Evolutionary conservation across 1,140 invertebrate species (phyloP), one percentile per base, ranked within the genome.

Genomic region (Uloborus diversus): DNA sequence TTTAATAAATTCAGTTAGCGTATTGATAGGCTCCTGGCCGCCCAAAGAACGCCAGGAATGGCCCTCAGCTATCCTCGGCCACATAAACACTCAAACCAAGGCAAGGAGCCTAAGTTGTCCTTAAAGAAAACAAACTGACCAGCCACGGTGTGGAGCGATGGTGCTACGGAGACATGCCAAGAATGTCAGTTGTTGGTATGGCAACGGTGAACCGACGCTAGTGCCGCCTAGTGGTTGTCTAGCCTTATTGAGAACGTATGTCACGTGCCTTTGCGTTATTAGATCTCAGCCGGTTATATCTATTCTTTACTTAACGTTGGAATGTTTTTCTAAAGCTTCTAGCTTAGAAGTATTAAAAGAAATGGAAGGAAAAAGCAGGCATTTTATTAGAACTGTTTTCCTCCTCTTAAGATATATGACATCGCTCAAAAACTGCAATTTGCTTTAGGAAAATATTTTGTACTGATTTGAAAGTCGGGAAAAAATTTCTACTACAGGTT

Each of bases 151-250:
- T 62, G 37, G 32, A 37, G n/a, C 27, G 30, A n/a, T 62, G 59
- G 57, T 57, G 56, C 70, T 62, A 42, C 32, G 53, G 27, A 78
- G 62, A 56, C 42, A 13, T 56, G 14, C 73, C 73, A 78, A 65
- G 73, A 78, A 78, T 78, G 42, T 75, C 47, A 42, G 42, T 75
- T 64, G 71, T 78, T 78, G 73, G 62, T 78, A 78, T 75, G 73
- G 61, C 62, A 78, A 78, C 73, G 61, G n/a, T 13, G 57, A 23
- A 30, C 49, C 71, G 51, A 51, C 37, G n/a, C 37, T 59, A 75
- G 69, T 56, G 73, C 51, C 73, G 30, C 37, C 49, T 64, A 30
- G 57, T 64, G 71, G 73, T 78, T 78, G 73, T 78, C 61, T 57
- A 65, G 51, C 62, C 56, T 75, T 78, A 78, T 78, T 78, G 73